A percentile compares a stretch with the other conserved stretches of the same genome.
Evolutionary conservation across 1,140 invertebrate genomes (phyloP).

Genomic region (Bilobella aurantiaca): DNA sequence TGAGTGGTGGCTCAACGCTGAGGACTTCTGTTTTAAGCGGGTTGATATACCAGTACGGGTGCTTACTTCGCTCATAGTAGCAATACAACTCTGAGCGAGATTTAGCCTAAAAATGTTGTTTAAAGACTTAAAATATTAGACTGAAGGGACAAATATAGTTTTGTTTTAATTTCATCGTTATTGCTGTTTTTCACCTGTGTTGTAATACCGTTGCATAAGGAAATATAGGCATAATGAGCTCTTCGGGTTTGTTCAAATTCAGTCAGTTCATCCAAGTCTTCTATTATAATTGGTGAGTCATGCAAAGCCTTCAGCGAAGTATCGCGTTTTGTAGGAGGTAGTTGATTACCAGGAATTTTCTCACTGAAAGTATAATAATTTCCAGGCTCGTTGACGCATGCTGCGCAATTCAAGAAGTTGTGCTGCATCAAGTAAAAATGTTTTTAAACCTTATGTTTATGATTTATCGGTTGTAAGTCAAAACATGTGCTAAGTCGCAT

Average conservation of each 20-base stretch:
- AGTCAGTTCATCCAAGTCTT: constrained; percentile 8
- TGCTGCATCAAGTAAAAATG: no score
- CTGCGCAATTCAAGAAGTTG: no score
- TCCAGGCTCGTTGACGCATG: no score
- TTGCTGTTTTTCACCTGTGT: constrained; percentile 22
- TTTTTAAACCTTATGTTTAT: no score
- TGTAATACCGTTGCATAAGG: constrained; percentile 26
- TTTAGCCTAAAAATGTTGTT: constrained; percentile 10
- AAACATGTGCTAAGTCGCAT: no score
- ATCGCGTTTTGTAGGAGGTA: background rate
- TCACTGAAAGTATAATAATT: no score
- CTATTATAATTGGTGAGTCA: background rate
- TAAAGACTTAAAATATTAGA: no score
- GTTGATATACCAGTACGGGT: constrained; percentile 30
- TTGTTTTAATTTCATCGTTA: no score
- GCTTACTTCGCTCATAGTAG: constrained; percentile 23
- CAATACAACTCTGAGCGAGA: constrained; percentile 22
- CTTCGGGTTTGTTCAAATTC: background rate
- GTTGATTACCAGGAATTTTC: background rate
- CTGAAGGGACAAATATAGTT: no score
- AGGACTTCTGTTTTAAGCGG: constrained; percentile 32
- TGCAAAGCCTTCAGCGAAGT: background rate
- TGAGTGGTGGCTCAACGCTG: constrained; percentile 21
- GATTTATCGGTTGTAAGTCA: no score
- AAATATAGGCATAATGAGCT: constrained; percentile 22